A percentile compares a stretch with the other conserved stretches of the same genome.
Evolutionary conservation across 2,797 vertebrate genomes (phyloP).

Genomic region (Atherinosoma microstoma): DNA sequence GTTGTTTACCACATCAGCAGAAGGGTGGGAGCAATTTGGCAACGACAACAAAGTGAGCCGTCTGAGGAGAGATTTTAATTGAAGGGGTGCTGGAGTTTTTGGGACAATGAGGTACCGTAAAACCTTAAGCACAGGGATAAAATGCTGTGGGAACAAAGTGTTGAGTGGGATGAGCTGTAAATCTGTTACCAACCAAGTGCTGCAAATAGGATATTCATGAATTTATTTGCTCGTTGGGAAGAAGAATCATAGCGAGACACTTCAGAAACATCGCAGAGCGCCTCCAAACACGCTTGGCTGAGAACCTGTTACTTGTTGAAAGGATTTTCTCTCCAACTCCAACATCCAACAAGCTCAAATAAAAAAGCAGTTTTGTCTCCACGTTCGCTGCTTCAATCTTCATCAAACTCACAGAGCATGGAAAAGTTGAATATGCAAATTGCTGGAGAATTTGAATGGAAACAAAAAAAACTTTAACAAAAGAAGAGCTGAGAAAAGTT

Average conservation of each 20-base stretch:
- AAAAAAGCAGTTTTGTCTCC: slow-evolving; percentile 23
- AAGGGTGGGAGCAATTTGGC: slow-evolving; percentile 66
- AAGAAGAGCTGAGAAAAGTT: slow-evolving; percentile 45
- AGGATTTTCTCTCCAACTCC: slow-evolving; percentile 13
- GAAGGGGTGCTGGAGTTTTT: slow-evolving; percentile 60
- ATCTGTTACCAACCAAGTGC: slow-evolving; percentile 66
- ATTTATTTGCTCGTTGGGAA: slow-evolving; percentile 15
- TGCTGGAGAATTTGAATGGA: slow-evolving; percentile 27
- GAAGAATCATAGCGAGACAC: slow-evolving; percentile 15
- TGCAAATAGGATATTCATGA: slow-evolving; percentile 21
- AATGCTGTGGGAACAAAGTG: slow-evolving; percentile 67
- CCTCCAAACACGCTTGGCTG: not conserved
- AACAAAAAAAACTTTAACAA: slow-evolving; percentile 18
- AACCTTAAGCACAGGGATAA: slow-evolving; percentile 68
- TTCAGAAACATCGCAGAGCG: slow-evolving; percentile 28
- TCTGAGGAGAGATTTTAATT: slow-evolving; percentile 59
- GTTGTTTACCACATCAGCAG: slow-evolving; percentile 69
- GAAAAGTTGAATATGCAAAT: slow-evolving; percentile 33
- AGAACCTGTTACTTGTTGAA: slow-evolving; percentile 27
- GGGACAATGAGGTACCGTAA: slow-evolving; percentile 68
- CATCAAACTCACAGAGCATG: slow-evolving; percentile 11
- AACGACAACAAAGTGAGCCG: slow-evolving; percentile 65
- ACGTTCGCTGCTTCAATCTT: slow-evolving; percentile 32
- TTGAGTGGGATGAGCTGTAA: slow-evolving; percentile 66
- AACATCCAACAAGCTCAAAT: slow-evolving; percentile 24